Percentiles rank a stretch among this genome's conserved stretches.
Evolutionary conservation across 2,113 vertebrate genomes (phyloP).

Genomic region (Microcebus jonahi): DNA sequence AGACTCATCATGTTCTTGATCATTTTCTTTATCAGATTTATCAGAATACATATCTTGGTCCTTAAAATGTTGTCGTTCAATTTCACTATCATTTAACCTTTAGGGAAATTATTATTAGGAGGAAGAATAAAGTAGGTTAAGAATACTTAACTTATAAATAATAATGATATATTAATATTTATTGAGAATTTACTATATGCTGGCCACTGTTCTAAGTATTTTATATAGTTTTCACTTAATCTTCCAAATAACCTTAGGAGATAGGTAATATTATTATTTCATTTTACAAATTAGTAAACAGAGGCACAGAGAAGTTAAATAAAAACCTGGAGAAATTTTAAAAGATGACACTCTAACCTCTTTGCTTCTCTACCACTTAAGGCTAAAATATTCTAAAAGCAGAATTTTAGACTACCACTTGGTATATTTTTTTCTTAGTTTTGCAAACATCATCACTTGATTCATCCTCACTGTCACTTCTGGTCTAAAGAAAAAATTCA

Average conservation of each 20-base stretch:
- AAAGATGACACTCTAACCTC: not conserved
- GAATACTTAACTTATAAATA: not conserved
- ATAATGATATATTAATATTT: not conserved
- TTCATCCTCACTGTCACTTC: not conserved
- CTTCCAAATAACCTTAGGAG: not conserved
- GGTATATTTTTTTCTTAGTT: not conserved
- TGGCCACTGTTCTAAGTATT: not conserved
- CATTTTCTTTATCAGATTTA: slow-evolving; percentile 97
- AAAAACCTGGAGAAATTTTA: slow-evolving; percentile 5
- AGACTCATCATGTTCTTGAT: slow-evolving; percentile 96
- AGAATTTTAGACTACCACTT: not conserved
- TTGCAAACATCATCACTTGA: not conserved
- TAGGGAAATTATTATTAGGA: slow-evolving; percentile 20
- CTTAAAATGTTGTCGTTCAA: slow-evolving; percentile 92
- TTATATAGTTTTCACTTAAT: not conserved
- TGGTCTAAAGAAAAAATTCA: slow-evolving; percentile 35
- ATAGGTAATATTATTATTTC: not conserved
- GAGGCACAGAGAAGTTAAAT: not conserved
- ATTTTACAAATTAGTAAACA: slow-evolving; percentile 25
- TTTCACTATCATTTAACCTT: slow-evolving; percentile 95
- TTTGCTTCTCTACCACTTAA: not conserved
- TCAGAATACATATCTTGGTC: slow-evolving; percentile 98
- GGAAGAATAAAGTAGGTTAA: slow-evolving; percentile 21
- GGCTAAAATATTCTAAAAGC: not conserved
- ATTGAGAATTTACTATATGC: not conserved